A percentile compares a stretch with the other conserved stretches of the same genome.
Evolutionary conservation across 2,797 vertebrate species (phyloP).

Genomic region (Naso thynnoides): DNA sequence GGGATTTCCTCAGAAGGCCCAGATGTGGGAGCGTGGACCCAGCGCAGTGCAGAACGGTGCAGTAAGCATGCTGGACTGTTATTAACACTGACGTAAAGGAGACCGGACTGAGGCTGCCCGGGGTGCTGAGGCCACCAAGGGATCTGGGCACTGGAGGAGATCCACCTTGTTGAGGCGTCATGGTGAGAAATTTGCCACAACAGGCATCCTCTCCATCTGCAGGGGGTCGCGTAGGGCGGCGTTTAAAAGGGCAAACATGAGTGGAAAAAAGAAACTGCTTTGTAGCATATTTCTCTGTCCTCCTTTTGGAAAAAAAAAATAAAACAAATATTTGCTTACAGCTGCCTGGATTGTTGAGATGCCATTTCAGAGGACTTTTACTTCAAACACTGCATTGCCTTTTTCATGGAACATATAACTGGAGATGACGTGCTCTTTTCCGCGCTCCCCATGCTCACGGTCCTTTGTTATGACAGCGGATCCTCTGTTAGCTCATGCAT

Average conservation of each 20-base stretch:
- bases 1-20: constrained; percentile 45
- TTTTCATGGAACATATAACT: constrained; percentile 22
- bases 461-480: constrained; percentile 60
- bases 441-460: background rate
- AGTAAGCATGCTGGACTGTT: constrained; percentile 41
- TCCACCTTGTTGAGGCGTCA: constrained; percentile 59
- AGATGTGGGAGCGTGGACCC: constrained; percentile 39
- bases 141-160: constrained; percentile 45
- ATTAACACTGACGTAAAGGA: constrained; percentile 59
- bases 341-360: constrained; percentile 30
- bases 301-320: background rate
- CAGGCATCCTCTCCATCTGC: constrained; percentile 57
- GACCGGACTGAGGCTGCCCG: constrained; percentile 13
- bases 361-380: constrained; percentile 15
- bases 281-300: constrained; percentile 6
- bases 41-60: background rate
- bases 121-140: constrained; percentile 37
- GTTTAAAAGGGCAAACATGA: constrained; percentile 71
- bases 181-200: constrained; percentile 44
- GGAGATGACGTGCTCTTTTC: constrained; percentile 36
- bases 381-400: constrained; percentile 31
- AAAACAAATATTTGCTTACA: constrained; percentile 22
- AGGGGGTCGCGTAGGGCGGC: constrained; percentile 43
- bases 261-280: constrained; percentile 54
- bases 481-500: constrained; percentile 45